Base-by-base conservation (phyloP, 2,797 vertebrate genomes). In the Onychomys leucogaster region DNA sequence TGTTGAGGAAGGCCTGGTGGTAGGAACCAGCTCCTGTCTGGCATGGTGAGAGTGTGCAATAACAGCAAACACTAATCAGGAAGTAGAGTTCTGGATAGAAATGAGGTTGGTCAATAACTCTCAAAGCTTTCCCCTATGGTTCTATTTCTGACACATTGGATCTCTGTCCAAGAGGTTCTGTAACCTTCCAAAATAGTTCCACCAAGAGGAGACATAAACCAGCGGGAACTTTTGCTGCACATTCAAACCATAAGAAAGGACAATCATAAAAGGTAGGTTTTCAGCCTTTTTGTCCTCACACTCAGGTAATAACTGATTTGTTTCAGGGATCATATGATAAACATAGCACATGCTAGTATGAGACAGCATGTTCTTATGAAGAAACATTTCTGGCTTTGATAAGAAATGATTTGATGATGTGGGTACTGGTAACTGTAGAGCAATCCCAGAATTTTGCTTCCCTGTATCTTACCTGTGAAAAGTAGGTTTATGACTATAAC, bases 391-490 rank as follows among this genome's bases (percentile, higher is more conserved):
- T 85, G 61, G 37, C 46, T 89, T 91, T n/a, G 14, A 2, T 25
- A 86, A 82, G 41, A 29, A 19, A 34, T 34, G 7, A 55, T 1
- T 10, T 49, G 27, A 6, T 52, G 57, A 13, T 63, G 29, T 80
- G 4, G 5, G 41, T 65, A 2, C 25, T 82, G 2, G 4, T 41
- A 81, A 71, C 41, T 92, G 2, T n/a, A 37, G 29, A 90, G 61
- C 32, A 37, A 69, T 25, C 55, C 57, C 57, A 43, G 23, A 7
- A 27, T 49, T 63, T 82, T 3, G 0, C 10, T 8, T 77, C 49
- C 52, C 65, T 82, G 14, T 75, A 85, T 4, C 17, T 61, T 57
- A 16, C 92, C 57, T 89, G 34, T 82, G 57, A 95, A 95, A 96
- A 65, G 6, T 81, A 92, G 73, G 14, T 32, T 46, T 75, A 17